These are phyloP conservation scores for Sciurus niger DNA, from an alignment of 2,113 vertebrate species.

Conservation along the genomic window DNA sequence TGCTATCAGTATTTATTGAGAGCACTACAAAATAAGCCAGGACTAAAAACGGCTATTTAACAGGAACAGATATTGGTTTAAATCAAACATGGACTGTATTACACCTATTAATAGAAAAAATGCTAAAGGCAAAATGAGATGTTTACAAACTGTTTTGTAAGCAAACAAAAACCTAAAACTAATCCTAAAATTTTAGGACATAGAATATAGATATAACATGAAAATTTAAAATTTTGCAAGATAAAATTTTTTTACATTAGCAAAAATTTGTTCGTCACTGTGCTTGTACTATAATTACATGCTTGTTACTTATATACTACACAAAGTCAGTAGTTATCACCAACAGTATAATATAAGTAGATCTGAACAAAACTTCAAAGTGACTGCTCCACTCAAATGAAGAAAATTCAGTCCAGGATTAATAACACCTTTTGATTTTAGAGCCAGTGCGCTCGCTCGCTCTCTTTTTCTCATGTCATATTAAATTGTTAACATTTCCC, in stretches of 20 bases:
- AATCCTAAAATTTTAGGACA: conserved; percentile 67
- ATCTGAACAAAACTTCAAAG: conserved; percentile 65
- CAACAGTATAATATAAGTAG: conserved; percentile 54
- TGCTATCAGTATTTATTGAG: conserved; percentile 84
- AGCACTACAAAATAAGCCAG: conserved; percentile 84
- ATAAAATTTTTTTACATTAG: conserved; percentile 47
- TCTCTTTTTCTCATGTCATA: conserved; percentile 66
- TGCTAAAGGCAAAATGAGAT: conserved; percentile 56
- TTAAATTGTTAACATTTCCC: conserved; percentile 81
- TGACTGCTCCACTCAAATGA: conserved; percentile 57
- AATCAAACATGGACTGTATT: conserved; percentile 61
- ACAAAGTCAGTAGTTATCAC: conserved; percentile 68
- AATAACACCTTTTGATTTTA: conserved; percentile 77
- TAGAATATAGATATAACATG: conserved; percentile 4
- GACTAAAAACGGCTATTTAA: conserved; percentile 82
- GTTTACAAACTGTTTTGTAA: conserved; percentile 76
- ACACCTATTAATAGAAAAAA: conserved; percentile 61
- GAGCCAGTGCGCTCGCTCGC: conserved; percentile 43
- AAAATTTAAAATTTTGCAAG: conserved; percentile 57
- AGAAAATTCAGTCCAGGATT: conserved; percentile 65
- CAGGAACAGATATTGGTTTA: conserved; percentile 81
- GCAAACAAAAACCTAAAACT: conserved; percentile 72
- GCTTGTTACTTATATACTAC: conserved; percentile 71
- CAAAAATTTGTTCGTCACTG: conserved; percentile 38
- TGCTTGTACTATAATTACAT: conserved; percentile 63